phyloP scores from a whole-genome alignment of 1,140 invertebrate species.

The Drosophila pandora region DNA sequence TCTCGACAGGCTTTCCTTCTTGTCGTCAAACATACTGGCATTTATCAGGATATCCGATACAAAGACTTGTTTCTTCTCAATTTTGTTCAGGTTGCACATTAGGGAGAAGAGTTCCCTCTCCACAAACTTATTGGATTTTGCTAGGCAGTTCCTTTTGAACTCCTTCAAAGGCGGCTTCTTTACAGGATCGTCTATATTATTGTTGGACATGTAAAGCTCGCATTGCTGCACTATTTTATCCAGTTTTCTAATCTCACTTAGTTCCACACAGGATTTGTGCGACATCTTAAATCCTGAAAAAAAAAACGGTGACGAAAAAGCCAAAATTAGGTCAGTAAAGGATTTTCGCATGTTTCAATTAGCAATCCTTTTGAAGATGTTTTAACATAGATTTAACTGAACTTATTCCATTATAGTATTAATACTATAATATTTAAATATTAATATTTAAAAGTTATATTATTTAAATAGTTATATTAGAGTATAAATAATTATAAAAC shows the following conservation, averaged over 20 bases:
- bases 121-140: constrained; percentile 60
- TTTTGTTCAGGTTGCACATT: constrained; percentile 68
- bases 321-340: constrained; percentile 6
- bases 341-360: constrained; percentile 1
- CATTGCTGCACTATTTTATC: constrained; percentile 74
- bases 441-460: not conserved
- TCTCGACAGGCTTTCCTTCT: constrained; percentile 37
- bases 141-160: constrained; percentile 50
- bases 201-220: constrained; percentile 66
- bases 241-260: constrained; percentile 73
- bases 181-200: constrained; percentile 41
- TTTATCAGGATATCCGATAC: constrained; percentile 69
- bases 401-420: not conserved
- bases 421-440: not conserved
- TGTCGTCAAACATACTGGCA: constrained; percentile 59
- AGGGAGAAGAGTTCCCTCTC: constrained; percentile 67
- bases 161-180: constrained; percentile 46
- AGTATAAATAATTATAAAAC: not conserved
- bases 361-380: not conserved
- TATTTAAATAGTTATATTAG: not conserved
- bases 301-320: constrained; percentile 3
- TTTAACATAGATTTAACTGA: not conserved
- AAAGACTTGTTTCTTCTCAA: constrained; percentile 63
- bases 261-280: constrained; percentile 70
- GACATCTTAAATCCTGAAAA: constrained; percentile 57